Base-by-base conservation (phyloP, 2,797 vertebrate genomes). In the Argentina silus region DNA sequence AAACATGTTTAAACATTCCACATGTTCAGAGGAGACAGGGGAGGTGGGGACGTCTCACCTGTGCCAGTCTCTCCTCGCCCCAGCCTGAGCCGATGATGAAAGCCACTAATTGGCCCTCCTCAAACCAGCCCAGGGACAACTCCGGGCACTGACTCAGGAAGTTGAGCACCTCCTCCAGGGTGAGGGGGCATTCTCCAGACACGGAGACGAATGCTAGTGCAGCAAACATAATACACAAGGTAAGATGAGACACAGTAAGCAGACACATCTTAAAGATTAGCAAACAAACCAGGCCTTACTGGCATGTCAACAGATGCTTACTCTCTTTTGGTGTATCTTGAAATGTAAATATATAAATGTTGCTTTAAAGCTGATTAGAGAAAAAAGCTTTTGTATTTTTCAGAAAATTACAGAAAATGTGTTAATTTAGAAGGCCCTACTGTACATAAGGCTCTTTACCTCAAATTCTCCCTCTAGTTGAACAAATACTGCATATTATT, bases 21-120 rank as follows among this genome's bases (percentile, higher is more conserved):
- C 17, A 60, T 12, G 27, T 57, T 1, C 55, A 57, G 17, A 9
- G 19, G 55, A 57, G 2, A n/a, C 6, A 8, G 1, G 11, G 47
- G 1, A 48, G 47, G 6, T 63, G 15, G 14, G 51, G 65, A 60
- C 3, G 36, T 42, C 60, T 78, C 78, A 94, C 94, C 91, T 95
- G 90, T 61, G 88, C 87, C 47, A 95, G 93, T 74, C 90, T 89
- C 72, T 93, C 93, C 64, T 94, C 93, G 80, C 87, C 90, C 94
- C 94, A 95, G 53, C 93, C 93, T 0, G 94, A 93, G 61, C 93
- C 93, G 1, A 95, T 94, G 85, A 95, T 93, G 82, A 95, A 95
- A 45, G 93, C 93, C 2, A 94, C 90, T 69, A 95, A 87, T 81
- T 92, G 92, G 6, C 94, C 94, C 78, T 93, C 93, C 82, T 95